phyloP scores from a whole-genome alignment of 2,888 invertebrate genomes.

The Drosophila infuscata region DNA sequence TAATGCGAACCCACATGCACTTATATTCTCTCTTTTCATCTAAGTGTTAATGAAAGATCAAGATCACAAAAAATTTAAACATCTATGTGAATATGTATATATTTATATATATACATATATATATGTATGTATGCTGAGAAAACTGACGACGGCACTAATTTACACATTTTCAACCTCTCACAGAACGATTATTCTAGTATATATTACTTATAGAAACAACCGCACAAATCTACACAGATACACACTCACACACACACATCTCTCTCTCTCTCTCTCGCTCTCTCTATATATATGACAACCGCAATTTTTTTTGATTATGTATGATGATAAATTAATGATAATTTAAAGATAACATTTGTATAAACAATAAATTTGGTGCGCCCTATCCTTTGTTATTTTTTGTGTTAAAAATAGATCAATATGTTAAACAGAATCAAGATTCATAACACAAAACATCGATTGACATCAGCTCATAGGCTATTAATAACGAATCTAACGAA shows the following conservation, averaged over 20 bases:
- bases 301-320: constrained; percentile 52
- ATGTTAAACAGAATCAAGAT: constrained; percentile 44
- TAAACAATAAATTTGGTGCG: constrained; percentile 67
- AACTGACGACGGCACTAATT: constrained; percentile 39
- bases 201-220: constrained; percentile 45
- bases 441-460: constrained; percentile 47
- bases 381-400: constrained; percentile 23
- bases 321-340: constrained; percentile 73
- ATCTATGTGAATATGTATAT: background rate
- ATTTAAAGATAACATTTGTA: constrained; percentile 75
- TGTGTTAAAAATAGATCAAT: constrained; percentile 57
- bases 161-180: constrained; percentile 49
- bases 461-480: constrained; percentile 19
- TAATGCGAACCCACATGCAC: constrained; percentile 15
- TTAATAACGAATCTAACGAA: constrained; percentile 33
- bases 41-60: constrained; percentile 60
- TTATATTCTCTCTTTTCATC: constrained; percentile 32
- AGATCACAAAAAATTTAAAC: constrained; percentile 31
- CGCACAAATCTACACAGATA: constrained; percentile 33
- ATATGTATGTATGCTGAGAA: constrained; percentile 19
- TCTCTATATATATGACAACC: constrained; percentile 19
- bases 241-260: constrained; percentile 7
- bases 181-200: constrained; percentile 32
- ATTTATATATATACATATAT: background rate
- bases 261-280: background rate